These are phyloP conservation scores for Nomada ferruginata DNA, from an alignment of 2,888 invertebrate genomes.

Conservation along the genomic window DNA sequence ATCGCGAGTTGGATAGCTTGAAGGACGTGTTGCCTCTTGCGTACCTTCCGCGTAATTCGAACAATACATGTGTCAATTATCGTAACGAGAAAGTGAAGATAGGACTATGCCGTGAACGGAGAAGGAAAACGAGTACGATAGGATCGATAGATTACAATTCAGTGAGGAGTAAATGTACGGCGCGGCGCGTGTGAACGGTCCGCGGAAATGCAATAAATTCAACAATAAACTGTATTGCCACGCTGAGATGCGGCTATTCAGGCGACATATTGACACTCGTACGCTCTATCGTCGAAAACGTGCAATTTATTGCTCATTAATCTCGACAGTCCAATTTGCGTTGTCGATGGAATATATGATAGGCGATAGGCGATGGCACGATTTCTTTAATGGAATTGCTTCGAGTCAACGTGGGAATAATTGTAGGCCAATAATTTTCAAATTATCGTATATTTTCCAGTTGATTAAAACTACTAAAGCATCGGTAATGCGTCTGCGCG, in stretches of 20 bases:
- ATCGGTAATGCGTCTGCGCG: too few species aligned
- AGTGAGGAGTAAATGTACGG: slow-evolving; percentile 51
- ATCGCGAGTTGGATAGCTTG: slow-evolving; percentile 50
- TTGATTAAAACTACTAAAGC: too few species aligned
- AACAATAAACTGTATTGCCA: slow-evolving; percentile 62
- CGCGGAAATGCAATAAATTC: slow-evolving; percentile 64
- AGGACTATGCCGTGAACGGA: not conserved
- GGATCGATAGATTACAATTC: slow-evolving; percentile 64
- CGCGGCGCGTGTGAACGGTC: slow-evolving; percentile 39
- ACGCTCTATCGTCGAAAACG: slow-evolving; percentile 57
- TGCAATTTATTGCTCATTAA: slow-evolving; percentile 64
- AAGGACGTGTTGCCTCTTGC: not conserved
- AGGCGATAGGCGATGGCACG: not conserved
- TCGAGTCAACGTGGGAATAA: slow-evolving; percentile 33
- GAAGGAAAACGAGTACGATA: slow-evolving; percentile 13
- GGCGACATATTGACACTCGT: slow-evolving; percentile 61
- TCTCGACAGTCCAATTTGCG: slow-evolving; percentile 56
- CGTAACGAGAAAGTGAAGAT: too few species aligned
- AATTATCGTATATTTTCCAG: slow-evolving; percentile 31
- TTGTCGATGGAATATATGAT: slow-evolving; percentile 47
- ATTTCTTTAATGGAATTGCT: slow-evolving; percentile 55
- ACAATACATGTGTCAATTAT: not conserved
- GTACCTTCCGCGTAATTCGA: slow-evolving; percentile 28
- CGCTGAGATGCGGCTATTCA: slow-evolving; percentile 47
- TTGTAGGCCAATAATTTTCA: slow-evolving; percentile 41